These are phyloP conservation scores for Oceanites oceanicus DNA, from an alignment of 2,113 vertebrate species.

Conservation along the genomic window DNA sequence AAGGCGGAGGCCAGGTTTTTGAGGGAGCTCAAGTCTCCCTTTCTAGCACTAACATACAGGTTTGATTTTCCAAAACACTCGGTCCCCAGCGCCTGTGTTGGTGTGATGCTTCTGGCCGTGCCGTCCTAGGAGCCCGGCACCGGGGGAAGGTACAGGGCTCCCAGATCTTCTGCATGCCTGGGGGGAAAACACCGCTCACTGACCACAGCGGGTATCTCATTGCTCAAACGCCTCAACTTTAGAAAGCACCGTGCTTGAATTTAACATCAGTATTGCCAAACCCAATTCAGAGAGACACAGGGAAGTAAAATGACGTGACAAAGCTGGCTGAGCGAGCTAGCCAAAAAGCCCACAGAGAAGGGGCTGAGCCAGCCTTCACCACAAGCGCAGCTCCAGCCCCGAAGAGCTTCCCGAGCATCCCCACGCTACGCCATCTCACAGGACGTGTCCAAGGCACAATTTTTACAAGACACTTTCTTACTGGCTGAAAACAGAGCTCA, in stretches of 20 bases:
- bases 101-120: not conserved
- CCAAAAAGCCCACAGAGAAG: not conserved
- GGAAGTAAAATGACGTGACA: not conserved
- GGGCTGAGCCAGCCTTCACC: not conserved
- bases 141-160: not conserved
- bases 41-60: not conserved
- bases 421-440: not conserved
- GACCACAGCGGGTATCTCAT: accelerated
- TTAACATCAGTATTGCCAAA: not conserved
- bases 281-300: accelerated
- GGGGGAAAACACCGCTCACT: not conserved
- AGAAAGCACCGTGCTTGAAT: not conserved
- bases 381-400: not conserved
- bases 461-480: not conserved
- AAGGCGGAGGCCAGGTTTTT: not conserved
- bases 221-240: not conserved
- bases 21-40: not conserved
- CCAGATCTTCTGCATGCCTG: not conserved
- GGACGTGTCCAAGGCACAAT: not conserved
- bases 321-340: not conserved
- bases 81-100: not conserved
- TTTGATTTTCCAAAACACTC: accelerated
- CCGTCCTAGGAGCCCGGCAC: not conserved
- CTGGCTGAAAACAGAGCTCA: not conserved
- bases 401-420: not conserved